phyloP scores from a whole-genome alignment of 2,888 invertebrate genomes.

The Blastobasis adustella region DNA sequence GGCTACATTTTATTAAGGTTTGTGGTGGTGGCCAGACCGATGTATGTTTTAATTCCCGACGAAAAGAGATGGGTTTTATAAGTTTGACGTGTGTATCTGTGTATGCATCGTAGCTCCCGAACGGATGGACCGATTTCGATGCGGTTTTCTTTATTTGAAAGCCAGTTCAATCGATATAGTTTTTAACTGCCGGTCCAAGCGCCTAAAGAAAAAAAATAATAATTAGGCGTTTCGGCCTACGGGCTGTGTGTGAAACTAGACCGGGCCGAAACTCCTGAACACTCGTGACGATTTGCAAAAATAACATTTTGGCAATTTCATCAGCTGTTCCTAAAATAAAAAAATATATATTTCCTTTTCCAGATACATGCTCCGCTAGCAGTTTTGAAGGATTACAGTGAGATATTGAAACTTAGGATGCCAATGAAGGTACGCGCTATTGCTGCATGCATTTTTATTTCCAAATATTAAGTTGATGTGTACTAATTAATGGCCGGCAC shows the following conservation, averaged over 20 bases:
- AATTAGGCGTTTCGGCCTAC: no score
- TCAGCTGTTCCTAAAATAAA: not conserved
- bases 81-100: no score
- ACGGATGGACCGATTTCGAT: no score
- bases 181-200: no score
- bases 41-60: not conserved
- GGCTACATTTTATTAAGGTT: slow-evolving; percentile 86
- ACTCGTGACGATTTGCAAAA: not conserved
- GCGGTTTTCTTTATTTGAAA: no score
- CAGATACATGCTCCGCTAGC: slow-evolving; percentile 90
- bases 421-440: slow-evolving; percentile 85
- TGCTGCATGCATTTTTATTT: not conserved
- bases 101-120: no score
- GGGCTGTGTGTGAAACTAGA: not conserved
- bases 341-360: slow-evolving; percentile 22
- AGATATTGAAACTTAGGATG: slow-evolving; percentile 93
- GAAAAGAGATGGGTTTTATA: no score
- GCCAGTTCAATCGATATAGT: no score
- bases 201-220: no score
- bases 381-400: slow-evolving; percentile 90
- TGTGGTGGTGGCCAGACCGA: not conserved
- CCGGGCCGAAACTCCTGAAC: not conserved
- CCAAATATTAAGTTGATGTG: slow-evolving; percentile 5
- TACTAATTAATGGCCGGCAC: slow-evolving; percentile 23
- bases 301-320: not conserved